phyloP scores from a whole-genome alignment of 1,140 invertebrate genomes.

The Aphaenogaster ashmeadi region DNA sequence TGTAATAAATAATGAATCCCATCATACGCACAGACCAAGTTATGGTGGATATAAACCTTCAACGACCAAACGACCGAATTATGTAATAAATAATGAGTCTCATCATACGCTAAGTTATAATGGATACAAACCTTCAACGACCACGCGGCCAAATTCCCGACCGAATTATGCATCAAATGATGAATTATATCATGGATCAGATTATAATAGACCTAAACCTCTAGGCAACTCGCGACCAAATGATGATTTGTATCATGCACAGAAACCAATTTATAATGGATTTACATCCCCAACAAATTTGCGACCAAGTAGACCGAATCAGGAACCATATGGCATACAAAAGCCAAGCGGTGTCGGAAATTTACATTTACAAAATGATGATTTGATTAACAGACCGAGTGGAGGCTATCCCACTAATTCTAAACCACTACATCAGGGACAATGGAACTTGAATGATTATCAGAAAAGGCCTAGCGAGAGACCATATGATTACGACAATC shows the following conservation, averaged over 20 bases:
- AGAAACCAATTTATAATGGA: slow-evolving; percentile 2
- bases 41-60: background rate
- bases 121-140: background rate
- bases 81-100: background rate
- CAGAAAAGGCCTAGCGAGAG: background rate
- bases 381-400: slow-evolving; percentile 13
- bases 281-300: background rate
- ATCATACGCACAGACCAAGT: background rate
- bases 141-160: background rate
- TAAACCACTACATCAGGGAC: slow-evolving; percentile 21
- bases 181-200: background rate
- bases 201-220: slow-evolving; percentile 29
- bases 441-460: slow-evolving; percentile 39
- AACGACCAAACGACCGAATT: background rate
- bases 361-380: slow-evolving; percentile 15
- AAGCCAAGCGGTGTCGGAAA: background rate
- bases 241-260: background rate
- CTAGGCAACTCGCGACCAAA: background rate
- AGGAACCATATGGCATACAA: slow-evolving; percentile 17
- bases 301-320: slow-evolving; percentile 7
- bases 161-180: background rate
- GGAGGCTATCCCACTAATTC: background rate
- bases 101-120: background rate
- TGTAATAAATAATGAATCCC: background rate
- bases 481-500: background rate